Conservation (phyloP, 2,113 vertebrate genomes). For the Lepisosteus oculatus region DNA sequence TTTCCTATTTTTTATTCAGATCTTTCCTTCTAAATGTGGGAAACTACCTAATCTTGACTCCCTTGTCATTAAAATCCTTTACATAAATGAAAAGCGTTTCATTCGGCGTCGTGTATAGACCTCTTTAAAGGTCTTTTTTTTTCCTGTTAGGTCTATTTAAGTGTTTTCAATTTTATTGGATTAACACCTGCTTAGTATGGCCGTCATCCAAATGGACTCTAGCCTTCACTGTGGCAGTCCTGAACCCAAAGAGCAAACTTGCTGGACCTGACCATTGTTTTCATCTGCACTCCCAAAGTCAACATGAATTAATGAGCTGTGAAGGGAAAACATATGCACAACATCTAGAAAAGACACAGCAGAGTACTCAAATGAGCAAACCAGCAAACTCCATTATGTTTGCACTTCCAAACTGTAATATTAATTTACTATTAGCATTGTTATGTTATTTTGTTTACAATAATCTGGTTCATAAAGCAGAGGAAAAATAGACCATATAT, state of each 20-base stretch:
- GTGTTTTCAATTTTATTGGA: conserved; percentile 2
- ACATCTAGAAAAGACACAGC: neutral
- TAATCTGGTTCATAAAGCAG: too few relatives aligned
- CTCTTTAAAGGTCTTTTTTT: too few relatives aligned
- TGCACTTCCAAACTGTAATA: neutral
- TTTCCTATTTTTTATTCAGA: too few relatives aligned
- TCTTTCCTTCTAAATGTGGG: too few relatives aligned
- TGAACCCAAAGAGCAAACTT: neutral
- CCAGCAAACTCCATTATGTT: neutral
- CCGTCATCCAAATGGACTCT: neutral
- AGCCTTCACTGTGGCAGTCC: neutral
- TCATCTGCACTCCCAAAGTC: conserved; percentile 8
- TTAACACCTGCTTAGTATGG: conserved; percentile 6
- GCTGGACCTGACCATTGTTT: neutral
- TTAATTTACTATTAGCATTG: conserved; percentile 7
- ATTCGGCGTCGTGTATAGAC: too few relatives aligned
- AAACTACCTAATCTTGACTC: too few relatives aligned
- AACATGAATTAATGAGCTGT: neutral
- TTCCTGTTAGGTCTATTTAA: neutral
- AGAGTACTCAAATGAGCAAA: neutral
- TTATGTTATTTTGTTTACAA: conserved; percentile 11
- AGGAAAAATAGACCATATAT: neutral
- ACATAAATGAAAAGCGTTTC: too few relatives aligned
- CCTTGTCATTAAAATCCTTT: too few relatives aligned
- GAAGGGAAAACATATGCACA: too few relatives aligned